A percentile compares a stretch with the other conserved stretches of the same genome.
phyloP scores from a whole-genome alignment of 2,113 vertebrate genomes.

The Elaphurus davidianus region DNA sequence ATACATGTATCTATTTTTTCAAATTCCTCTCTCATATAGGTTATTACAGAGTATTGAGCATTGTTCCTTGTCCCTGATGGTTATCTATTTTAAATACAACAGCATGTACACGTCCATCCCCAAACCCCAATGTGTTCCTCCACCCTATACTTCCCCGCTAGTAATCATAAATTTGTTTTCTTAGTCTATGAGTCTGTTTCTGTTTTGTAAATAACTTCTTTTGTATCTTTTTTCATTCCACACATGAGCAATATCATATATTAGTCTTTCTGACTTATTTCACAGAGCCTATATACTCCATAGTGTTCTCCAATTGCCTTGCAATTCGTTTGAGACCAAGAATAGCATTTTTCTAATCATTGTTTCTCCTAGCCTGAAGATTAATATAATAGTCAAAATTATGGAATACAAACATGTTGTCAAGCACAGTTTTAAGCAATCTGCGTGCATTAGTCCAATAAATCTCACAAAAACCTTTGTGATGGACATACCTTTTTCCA shows the following conservation, averaged over 20 bases:
- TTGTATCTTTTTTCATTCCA: background rate
- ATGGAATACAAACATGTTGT: background rate
- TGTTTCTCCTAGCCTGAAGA: background rate
- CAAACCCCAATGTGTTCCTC: background rate
- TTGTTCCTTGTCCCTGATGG: background rate
- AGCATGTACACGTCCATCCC: background rate
- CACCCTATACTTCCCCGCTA: background rate
- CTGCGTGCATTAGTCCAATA: background rate
- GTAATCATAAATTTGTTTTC: background rate
- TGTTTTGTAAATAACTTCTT: background rate
- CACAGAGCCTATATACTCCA: background rate
- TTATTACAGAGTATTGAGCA: background rate
- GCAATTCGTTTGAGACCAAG: background rate
- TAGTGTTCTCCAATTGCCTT: background rate
- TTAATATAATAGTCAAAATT: background rate
- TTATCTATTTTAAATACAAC: background rate
- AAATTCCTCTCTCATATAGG: background rate
- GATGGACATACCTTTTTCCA: background rate
- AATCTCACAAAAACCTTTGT: background rate
- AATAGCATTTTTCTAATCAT: background rate
- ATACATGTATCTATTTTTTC: background rate
- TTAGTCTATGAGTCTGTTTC: background rate
- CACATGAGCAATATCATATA: background rate
- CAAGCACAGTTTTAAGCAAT: background rate
- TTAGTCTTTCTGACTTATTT: background rate